Evolutionary conservation across 2,797 vertebrate genomes (phyloP).

Genomic region (Coccyzus lansbergi): DNA sequence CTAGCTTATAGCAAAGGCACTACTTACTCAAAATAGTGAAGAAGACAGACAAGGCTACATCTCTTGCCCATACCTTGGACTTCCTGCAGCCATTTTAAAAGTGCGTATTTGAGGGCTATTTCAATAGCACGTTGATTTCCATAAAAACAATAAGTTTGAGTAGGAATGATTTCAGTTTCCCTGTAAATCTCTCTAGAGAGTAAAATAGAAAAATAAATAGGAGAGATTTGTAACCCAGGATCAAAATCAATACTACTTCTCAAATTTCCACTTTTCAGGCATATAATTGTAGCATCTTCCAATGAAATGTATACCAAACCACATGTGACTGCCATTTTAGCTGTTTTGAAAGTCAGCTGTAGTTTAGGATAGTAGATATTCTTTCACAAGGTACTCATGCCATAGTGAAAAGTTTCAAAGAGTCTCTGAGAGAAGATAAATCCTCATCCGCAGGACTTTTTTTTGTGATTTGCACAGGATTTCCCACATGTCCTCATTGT

Average conservation of each 20-base stretch:
- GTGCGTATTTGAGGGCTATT: not conserved
- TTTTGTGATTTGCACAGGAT: not conserved
- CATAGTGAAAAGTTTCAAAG: not conserved
- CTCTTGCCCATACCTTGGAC: not conserved
- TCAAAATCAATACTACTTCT: not conserved
- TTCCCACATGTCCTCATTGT: conserved; percentile 37
- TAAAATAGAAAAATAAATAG: not conserved
- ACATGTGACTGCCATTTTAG: not conserved
- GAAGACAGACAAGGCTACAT: not conserved
- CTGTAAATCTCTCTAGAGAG: not conserved
- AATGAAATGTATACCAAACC: not conserved
- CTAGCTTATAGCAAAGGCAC: not conserved
- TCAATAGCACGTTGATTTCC: not conserved
- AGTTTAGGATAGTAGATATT: not conserved
- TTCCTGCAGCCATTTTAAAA: not conserved
- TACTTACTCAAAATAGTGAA: not conserved
- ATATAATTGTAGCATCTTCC: not conserved
- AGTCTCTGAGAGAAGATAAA: not conserved
- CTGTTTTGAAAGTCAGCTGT: not conserved
- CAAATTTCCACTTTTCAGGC: not conserved
- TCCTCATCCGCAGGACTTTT: not conserved
- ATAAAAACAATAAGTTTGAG: not conserved
- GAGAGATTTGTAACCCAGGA: not conserved
- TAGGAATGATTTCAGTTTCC: not conserved
- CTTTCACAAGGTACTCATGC: not conserved